Evolutionary conservation across 2,113 vertebrate species (phyloP), one percentile per base, ranked within the genome.

Genomic region (Zapornia atra): DNA sequence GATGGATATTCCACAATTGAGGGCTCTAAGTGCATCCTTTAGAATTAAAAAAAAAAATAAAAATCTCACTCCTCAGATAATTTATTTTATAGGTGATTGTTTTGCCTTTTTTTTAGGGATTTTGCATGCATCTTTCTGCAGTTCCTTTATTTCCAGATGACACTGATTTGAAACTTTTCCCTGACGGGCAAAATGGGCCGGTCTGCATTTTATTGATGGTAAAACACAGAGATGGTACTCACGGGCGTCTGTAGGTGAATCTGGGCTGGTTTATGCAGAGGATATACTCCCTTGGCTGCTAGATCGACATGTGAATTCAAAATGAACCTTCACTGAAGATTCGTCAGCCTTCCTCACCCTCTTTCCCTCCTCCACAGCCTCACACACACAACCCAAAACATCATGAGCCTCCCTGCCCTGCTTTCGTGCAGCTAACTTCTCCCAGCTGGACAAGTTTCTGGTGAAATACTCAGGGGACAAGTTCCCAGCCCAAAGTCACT

Each of bases 1-100:
- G 91, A 95, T 96, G 93, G 95, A 94, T 95, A 95, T 96, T 96
- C 93, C 93, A 88, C 90, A 86, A 88, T 63, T 78, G 82, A 97
- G 82, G 91, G 88, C 82, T 97, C 94, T 93, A 95, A 93, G 82
- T 90, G 90, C 88, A 79, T 93, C 78, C 77, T 90, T 93, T 90
- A 84, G 65, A 94, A 96, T 80, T 40, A 92, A 80, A 82, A 60
- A 59, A 59, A 69, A 56, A 22, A 13, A 26, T 24, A 40, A 8
- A 16, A 48, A 3, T 24, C 91, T 85, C 0, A 1, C 92, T 96
- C 68, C 82, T 93, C 31, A 71, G 82, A 86, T 84, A 90, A 96
- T 95, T 96, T 96, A 93, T 97, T 94, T 95, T 87, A 51, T 89
- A 91, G 89, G 57, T 68, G 86, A 81, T 84, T 26, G 83, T 78